Base-by-base conservation (phyloP, 2,797 vertebrate genomes). In the Notolepis coatsorum region DNA sequence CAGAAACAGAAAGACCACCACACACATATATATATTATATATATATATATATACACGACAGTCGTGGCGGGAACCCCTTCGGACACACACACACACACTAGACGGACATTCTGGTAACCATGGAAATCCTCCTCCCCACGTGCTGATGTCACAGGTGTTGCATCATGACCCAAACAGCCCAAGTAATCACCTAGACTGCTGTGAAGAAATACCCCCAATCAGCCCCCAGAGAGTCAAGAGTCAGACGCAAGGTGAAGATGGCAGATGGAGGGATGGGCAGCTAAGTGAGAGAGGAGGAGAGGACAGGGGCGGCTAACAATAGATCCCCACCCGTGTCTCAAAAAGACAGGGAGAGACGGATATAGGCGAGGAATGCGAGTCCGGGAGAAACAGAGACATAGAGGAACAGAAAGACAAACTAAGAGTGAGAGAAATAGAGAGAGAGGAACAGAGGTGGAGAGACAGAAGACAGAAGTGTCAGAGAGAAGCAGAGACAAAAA, bases 21-120 rank as follows among this genome's bases (percentile, higher is more conserved):
- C 4, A 31, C 38, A 55, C 1, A 24, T 61, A 49, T 61, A 51
- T 66, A 61, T 35, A 39, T 75, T 58, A 68, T 65, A 60, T 52
- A 52, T 55, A 66, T 35, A 61, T 1, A 53, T n/a, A n/a, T n/a
- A n/a, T n/a, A 65, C 48, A 68, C n/a, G n/a, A n/a, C 39, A 28
- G 59, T 43, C 61, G 59, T 21, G 63, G 35, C 15, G 24, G 85
- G 82, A 82, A 81, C 74, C 72, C 74, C 77, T 47, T 68, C 12
- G 10, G 13, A 64, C 46, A 41, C 41, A 1, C 39, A 57, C 10
- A 60, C 33, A 41, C 27, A 73, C 61, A 68, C 42, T 62, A 20
- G 59, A 35, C 61, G 79, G 75, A 81, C 70, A 79, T 73, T 65
- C 71, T 54, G 56, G 90, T 92, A 79, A 82, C 88, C 86, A 92